Evolutionary conservation across 1,140 invertebrate genomes (phyloP).

Genomic region (Euschistus heros): DNA sequence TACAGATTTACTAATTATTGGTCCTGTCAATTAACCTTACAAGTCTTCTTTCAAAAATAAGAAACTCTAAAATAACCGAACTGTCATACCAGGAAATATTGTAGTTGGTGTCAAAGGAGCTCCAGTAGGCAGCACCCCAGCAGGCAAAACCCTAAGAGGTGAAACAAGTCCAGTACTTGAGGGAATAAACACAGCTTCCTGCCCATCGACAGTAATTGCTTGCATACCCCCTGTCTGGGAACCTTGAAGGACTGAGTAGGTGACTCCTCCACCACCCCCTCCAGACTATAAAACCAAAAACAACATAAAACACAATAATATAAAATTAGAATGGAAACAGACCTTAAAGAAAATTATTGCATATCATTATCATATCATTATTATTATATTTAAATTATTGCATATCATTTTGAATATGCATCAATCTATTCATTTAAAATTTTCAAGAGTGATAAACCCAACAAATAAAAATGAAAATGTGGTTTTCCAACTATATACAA

Average conservation of each 20-base stretch:
- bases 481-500: too few relatives aligned
- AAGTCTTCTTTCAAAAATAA: background rate
- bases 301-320: background rate
- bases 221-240: slow-evolving; percentile 45
- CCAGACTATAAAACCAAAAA: background rate
- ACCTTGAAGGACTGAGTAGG: slow-evolving; percentile 52
- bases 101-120: slow-evolving; percentile 33
- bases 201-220: slow-evolving; percentile 82
- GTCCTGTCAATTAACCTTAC: too few relatives aligned
- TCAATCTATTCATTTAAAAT: too few relatives aligned
- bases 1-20: too few relatives aligned
- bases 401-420: too few relatives aligned
- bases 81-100: slow-evolving; percentile 33
- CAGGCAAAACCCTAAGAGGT: background rate
- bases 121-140: background rate
- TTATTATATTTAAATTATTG: too few relatives aligned
- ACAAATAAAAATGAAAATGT: too few relatives aligned
- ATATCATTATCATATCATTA: too few relatives aligned
- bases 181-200: slow-evolving; percentile 68
- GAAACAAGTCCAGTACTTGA: slow-evolving; percentile 17
- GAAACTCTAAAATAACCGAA: slow-evolving; percentile 11
- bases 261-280: slow-evolving; percentile 14
- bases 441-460: too few relatives aligned
- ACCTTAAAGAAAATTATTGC: background rate
- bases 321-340: background rate